These are phyloP conservation scores for Vireo altiloquus DNA, from an alignment of 2,113 vertebrate species.

Conservation along the genomic window DNA sequence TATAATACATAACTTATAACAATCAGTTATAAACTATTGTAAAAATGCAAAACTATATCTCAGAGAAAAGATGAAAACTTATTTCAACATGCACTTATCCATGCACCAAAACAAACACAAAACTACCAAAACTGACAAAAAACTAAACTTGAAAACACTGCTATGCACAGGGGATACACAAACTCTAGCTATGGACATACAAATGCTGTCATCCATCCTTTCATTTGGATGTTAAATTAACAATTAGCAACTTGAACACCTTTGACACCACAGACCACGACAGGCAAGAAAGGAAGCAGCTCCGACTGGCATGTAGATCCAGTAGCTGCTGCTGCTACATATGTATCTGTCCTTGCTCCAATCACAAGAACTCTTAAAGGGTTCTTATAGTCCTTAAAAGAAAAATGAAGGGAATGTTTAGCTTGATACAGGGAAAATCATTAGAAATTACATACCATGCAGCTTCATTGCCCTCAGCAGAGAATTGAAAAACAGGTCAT, in stretches of 20 bases:
- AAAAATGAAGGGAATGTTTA: background rate
- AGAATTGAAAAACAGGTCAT: background rate
- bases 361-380: background rate
- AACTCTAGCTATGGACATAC: background rate
- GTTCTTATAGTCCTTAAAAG: background rate
- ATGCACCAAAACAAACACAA: background rate
- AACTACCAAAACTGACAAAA: background rate
- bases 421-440: background rate
- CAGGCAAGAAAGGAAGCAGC: background rate
- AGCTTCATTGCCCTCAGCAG: background rate
- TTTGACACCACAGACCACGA: rapidly evolving
- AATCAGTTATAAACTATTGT: background rate
- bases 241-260: background rate
- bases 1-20: background rate
- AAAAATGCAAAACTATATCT: background rate
- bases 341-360: rapidly evolving
- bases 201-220: background rate
- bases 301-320: rapidly evolving
- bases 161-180: background rate
- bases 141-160: background rate
- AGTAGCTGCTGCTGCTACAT: background rate
- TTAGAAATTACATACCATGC: background rate
- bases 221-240: background rate
- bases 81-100: background rate
- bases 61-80: background rate